Conservation (phyloP, 2,888 invertebrate species). For the Oxyteleia sp. region DNA sequence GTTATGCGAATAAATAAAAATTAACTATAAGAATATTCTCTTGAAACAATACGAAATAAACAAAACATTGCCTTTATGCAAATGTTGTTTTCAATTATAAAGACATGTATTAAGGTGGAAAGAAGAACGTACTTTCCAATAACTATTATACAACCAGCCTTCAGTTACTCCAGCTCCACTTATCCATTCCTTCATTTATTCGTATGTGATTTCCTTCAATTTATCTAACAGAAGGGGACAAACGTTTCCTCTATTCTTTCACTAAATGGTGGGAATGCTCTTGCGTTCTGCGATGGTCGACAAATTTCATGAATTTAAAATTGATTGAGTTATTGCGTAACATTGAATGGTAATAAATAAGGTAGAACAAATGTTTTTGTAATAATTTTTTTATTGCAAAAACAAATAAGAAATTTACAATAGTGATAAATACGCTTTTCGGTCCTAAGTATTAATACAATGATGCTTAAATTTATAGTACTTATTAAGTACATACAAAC, state of each 20-base stretch:
- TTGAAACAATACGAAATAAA: no score
- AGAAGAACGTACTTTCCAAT: conserved; percentile 50
- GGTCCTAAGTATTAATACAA: background rate
- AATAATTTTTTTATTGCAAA: conserved; percentile 32
- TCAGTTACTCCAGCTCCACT: conserved; percentile 45
- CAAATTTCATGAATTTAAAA: background rate
- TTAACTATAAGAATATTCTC: no score
- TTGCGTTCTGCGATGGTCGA: background rate
- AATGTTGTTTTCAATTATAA: background rate
- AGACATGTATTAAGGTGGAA: conserved; percentile 5
- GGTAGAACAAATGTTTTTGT: no score
- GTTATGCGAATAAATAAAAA: no score
- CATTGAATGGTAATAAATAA: no score
- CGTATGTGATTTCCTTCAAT: conserved; percentile 63
- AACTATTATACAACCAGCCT: conserved; percentile 53
- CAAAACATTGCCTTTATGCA: no score
- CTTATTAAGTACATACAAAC: conserved; percentile 27
- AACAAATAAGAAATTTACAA: conserved; percentile 32
- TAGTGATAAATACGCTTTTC: conserved; percentile 24
- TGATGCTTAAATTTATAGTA: conserved; percentile 26
- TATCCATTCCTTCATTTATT: conserved; percentile 55
- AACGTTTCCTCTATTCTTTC: conserved; percentile 57
- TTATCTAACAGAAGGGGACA: conserved; percentile 63
- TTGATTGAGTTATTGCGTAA: background rate
- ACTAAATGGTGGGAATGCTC: conserved; percentile 42